Percentiles rank a stretch among this genome's conserved stretches.
Evolutionary conservation across 2,797 vertebrate species (phyloP).

Genomic region (Cottoperca gobio): DNA sequence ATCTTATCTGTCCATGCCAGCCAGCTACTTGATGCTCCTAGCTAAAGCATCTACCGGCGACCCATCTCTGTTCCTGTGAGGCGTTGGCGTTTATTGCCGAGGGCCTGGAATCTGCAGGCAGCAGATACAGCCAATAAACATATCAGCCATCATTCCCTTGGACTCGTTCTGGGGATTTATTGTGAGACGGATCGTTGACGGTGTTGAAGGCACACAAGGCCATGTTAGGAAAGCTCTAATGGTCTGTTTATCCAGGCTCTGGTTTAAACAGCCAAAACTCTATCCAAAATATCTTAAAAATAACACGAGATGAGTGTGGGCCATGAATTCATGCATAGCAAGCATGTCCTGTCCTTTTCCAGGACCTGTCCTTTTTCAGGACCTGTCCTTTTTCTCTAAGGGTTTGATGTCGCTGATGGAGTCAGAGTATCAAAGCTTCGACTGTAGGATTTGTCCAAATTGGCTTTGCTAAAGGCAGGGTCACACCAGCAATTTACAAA

Average conservation of each 20-base stretch:
- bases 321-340: constrained; percentile 56
- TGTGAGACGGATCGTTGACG: constrained; percentile 59
- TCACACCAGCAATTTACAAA: neutral
- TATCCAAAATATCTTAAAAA: constrained; percentile 58
- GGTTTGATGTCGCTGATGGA: constrained; percentile 1
- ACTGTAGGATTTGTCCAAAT: neutral
- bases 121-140: constrained; percentile 85
- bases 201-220: constrained; percentile 65
- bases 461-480: neutral
- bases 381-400: constrained; percentile 14
- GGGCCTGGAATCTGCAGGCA: constrained; percentile 76
- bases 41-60: constrained; percentile 43
- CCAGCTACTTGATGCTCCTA: constrained; percentile 46
- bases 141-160: constrained; percentile 77
- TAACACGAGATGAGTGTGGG: constrained; percentile 52
- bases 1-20: constrained; percentile 79
- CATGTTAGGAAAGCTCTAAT: constrained; percentile 63
- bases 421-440: neutral
- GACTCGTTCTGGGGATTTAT: constrained; percentile 75
- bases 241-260: constrained; percentile 76
- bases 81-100: constrained; percentile 70
- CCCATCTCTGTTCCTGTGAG: constrained; percentile 62
- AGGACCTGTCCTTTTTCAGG: constrained; percentile 40
- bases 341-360: constrained; percentile 43
- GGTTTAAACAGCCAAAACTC: constrained; percentile 71